Base-by-base conservation (phyloP, 1,140 invertebrate species). In the Drosophila setifemur region DNA sequence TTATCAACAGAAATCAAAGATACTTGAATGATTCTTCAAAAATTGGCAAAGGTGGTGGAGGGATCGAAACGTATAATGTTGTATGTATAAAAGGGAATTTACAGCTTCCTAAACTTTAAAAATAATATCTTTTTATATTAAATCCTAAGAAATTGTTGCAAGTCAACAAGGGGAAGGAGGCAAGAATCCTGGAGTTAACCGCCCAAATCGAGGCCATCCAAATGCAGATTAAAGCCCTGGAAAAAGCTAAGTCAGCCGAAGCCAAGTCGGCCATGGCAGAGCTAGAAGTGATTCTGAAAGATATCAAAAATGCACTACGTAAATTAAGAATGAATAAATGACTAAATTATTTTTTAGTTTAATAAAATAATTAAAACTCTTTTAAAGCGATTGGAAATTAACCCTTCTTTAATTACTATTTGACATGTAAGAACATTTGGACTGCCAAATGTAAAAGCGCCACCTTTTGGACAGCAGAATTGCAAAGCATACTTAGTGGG, bases 311-410 rank as follows among this genome's bases (percentile, higher is more conserved):
- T n/a, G 37, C 52, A 19, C 57, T 61, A 2, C 52, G 26, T 0
- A 43, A 58, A 12, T 4, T 61, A 8, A 43, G 57, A 35, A 61
- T 58, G 52, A 14, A 31, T n/a, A 57, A 61, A 2, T 42, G 31
- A 25, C 12, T 9, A 6, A 9, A 12, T 21, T n/a, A 7, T 3
- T 8, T n/a, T n/a, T n/a, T n/a, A n/a, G n/a, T n/a, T n/a, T 52
- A 52, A 18, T 19, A 12, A 6, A 9, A 12, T 21, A n/a, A 7
- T 3, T 8, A 6, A 39, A n/a, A n/a, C 2, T n/a, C n/a, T 19
- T 8, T 21, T 2, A 4, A 2, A 8, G n/a, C n/a, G n/a, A n/a
- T n/a, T n/a, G n/a, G n/a, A n/a, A n/a, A n/a, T n/a, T n/a, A n/a
- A n/a, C n/a, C n/a, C n/a, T n/a, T n/a, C n/a, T n/a, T n/a, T n/a